Percentiles rank a stretch among this genome's conserved stretches.
These are phyloP conservation scores for Acrossocheilus wenchowensis DNA, from an alignment of 2,797 vertebrate species.

Conservation along the genomic window DNA sequence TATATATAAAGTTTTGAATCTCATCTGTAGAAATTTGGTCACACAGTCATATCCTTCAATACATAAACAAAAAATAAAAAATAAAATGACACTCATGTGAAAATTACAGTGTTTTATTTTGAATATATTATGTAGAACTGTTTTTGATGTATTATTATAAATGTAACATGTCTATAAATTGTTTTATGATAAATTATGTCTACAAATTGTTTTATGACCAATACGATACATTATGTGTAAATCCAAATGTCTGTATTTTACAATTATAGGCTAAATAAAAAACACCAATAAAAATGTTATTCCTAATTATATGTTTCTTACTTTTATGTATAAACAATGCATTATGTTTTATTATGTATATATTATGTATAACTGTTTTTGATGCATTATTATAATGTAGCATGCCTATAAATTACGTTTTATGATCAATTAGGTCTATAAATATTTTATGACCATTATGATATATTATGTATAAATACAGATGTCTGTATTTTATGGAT, in stretches of 20 bases:
- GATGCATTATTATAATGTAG: background rate
- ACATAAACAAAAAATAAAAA: background rate
- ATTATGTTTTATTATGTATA: background rate
- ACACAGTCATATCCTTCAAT: background rate
- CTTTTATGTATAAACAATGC: background rate
- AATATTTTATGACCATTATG: background rate
- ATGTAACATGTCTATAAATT: background rate
- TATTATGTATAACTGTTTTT: too few species aligned
- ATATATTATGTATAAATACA: constrained; percentile 55
- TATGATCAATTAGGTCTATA: background rate
- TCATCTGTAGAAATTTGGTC: background rate
- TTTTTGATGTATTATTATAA: background rate
- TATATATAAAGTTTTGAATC: background rate
- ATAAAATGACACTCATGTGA: background rate
- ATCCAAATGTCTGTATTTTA: too few species aligned
- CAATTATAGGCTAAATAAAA: background rate
- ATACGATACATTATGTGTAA: too few species aligned
- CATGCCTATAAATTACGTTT: background rate
- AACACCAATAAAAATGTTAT: background rate
- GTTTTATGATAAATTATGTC: too few species aligned
- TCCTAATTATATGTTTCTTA: background rate
- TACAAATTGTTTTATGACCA: too few species aligned
- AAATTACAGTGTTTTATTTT: background rate
- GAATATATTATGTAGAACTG: background rate
- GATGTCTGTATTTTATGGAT: background rate